Evolutionary conservation across 2,888 invertebrate species (phyloP), one percentile per base, ranked within the genome.

Genomic region (Drosophila mayaguana): DNA sequence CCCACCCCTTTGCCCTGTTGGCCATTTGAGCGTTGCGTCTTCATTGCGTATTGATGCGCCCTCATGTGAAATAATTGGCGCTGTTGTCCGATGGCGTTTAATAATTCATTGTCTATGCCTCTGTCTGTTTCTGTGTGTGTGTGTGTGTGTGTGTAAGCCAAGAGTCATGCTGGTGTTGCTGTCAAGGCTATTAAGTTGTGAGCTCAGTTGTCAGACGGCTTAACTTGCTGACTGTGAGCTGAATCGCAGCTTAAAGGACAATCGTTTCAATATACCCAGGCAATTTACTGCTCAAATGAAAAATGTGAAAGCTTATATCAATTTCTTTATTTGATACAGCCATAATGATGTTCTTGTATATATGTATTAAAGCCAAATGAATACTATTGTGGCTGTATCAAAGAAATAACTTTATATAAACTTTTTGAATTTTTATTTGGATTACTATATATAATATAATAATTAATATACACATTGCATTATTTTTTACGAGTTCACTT

Each of bases 61-160:
- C 72, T 81, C 86, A 89, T 81, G 88, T 78, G 86, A 87, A 89
- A 87, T 89, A 87, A 87, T 88, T 87, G 86, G 68, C 78, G 68
- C 72, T 72, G 90, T 78, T 81, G 86, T 83, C 68, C 81, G 73
- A 72, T 69, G 73, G 69, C 71, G 85, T 75, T 86, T 73, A 89
- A 87, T 87, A 89, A 88, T 89, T 88, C 79, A 86, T 81, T 54
- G 38, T 25, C 38, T 38, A 70, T 56, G 50, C 55, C 12, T 36
- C 16, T 36, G 6, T 51, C 22, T 36, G 22, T n/a, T n/a, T n/a
- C n/a, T n/a, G n/a, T n/a, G n/a, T n/a, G n/a, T n/a, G n/a, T n/a
- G 34, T 1, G 25, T 36, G 5, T 51, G 32, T 38, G 25, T 25
- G 22, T 2, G 25, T 16, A 69, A 34, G 62, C 63, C 56, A 57